These are phyloP conservation scores for Onychomys leucogaster DNA, from an alignment of 2,797 vertebrate species.

Conservation along the genomic window DNA sequence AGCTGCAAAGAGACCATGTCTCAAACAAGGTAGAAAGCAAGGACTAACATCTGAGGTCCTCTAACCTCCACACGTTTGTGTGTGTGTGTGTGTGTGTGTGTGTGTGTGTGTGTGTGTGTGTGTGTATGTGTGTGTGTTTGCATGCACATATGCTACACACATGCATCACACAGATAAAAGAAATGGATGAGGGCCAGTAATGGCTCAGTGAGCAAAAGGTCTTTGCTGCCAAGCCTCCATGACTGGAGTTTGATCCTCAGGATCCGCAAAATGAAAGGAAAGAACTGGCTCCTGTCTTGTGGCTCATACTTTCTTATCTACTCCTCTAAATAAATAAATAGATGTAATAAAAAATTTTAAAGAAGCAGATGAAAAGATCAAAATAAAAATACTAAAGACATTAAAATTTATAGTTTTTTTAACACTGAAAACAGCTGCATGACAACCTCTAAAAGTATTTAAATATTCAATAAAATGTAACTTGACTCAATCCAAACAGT, in stretches of 20 bases:
- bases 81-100: neutral
- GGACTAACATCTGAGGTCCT: neutral
- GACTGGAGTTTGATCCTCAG: neutral
- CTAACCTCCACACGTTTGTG: neutral
- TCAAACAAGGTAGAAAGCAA: neutral
- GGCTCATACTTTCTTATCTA: neutral
- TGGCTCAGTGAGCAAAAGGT: neutral
- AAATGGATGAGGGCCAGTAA: neutral
- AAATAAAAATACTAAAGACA: slow-evolving; percentile 59
- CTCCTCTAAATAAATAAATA: neutral
- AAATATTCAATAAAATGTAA: slow-evolving; percentile 59
- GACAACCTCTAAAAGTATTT: neutral
- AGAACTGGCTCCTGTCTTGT: neutral
- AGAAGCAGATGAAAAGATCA: slow-evolving; percentile 44
- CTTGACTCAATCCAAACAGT: slow-evolving; percentile 63
- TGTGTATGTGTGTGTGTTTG: neutral
- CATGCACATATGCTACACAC: neutral
- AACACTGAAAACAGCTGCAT: slow-evolving; percentile 41
- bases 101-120: neutral
- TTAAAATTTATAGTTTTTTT: slow-evolving; percentile 59
- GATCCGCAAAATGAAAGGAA: neutral
- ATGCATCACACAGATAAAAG: neutral
- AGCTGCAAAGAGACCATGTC: neutral
- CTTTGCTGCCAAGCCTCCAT: neutral
- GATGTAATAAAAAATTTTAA: neutral